A percentile compares a stretch with the other conserved stretches of the same genome.
phyloP scores from a whole-genome alignment of 2,888 invertebrate species.

The Napeogenes inachia region DNA sequence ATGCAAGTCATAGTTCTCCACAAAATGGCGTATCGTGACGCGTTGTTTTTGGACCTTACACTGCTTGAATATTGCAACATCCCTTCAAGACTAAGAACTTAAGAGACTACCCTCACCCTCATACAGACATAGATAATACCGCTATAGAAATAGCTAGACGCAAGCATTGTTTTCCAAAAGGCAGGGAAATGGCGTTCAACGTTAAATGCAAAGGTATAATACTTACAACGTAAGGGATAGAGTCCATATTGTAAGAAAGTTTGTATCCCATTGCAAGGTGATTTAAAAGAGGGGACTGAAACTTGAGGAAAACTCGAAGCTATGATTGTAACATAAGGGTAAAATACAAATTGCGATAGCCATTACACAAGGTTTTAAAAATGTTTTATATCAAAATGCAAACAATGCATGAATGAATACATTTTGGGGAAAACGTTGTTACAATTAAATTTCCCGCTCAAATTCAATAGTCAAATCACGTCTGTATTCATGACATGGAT shows the following conservation, averaged over 20 bases:
- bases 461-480: background rate
- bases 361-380: background rate
- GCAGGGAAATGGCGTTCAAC: conserved; percentile 30
- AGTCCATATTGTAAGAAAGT: conserved; percentile 8
- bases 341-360: conserved; percentile 3
- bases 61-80: background rate
- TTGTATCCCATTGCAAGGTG: conserved; percentile 19
- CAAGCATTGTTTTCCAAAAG: conserved; percentile 26
- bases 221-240: conserved; percentile 10
- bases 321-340: conserved; percentile 5
- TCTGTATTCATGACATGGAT: background rate
- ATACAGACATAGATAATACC: conserved; percentile 5
- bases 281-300: conserved; percentile 26
- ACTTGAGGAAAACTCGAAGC: conserved; percentile 28
- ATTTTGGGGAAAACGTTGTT: too few species aligned
- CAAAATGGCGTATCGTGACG: background rate
- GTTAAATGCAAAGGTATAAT: conserved; percentile 3
- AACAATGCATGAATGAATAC: background rate
- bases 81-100: conserved; percentile 4
- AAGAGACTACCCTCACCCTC: background rate
- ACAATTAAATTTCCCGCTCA: too few species aligned
- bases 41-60: background rate
- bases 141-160: conserved; percentile 6
- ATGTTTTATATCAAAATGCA: background rate
- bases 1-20: too few species aligned